phyloP scores from a whole-genome alignment of 1,140 invertebrate species.

The Brachionus rotundiformis region DNA sequence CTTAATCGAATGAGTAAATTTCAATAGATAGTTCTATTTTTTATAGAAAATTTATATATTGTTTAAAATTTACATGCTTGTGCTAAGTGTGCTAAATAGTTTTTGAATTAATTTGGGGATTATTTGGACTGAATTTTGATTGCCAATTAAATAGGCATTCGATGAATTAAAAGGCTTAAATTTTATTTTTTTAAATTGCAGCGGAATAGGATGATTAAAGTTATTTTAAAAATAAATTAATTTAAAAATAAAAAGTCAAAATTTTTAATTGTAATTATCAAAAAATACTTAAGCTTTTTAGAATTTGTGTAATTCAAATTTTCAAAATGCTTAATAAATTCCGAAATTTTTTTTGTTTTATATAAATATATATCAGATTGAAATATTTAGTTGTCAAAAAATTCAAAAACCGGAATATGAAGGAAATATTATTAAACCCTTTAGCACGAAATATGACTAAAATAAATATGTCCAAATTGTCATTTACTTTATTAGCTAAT shows the following conservation, averaged over 20 bases:
- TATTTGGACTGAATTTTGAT: not conserved
- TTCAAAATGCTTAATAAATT: not conserved
- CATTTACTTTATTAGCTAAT: not conserved
- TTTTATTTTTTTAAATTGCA: not conserved
- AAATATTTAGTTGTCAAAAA: not conserved
- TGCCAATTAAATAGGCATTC: not conserved
- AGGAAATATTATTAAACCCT: not conserved
- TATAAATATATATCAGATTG: not conserved
- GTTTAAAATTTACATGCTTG: slow-evolving; percentile 9
- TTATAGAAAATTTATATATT: not conserved
- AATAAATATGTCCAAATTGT: slow-evolving; percentile 3
- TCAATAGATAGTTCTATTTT: not conserved
- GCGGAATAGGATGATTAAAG: not conserved
- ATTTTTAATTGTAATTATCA: not conserved
- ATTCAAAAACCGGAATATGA: not conserved
- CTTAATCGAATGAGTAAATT: not conserved
- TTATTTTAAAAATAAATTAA: not conserved
- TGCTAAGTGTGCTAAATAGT: not conserved
- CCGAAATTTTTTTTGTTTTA: not conserved
- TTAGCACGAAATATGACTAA: not conserved
- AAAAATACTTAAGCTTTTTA: not conserved
- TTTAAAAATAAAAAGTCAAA: slow-evolving; percentile 18
- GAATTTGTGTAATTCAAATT: not conserved
- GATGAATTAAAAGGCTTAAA: not conserved
- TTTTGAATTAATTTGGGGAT: not conserved